Conservation (phyloP, 2,797 vertebrate genomes). For the Ctenopoma kingsleyae region DNA sequence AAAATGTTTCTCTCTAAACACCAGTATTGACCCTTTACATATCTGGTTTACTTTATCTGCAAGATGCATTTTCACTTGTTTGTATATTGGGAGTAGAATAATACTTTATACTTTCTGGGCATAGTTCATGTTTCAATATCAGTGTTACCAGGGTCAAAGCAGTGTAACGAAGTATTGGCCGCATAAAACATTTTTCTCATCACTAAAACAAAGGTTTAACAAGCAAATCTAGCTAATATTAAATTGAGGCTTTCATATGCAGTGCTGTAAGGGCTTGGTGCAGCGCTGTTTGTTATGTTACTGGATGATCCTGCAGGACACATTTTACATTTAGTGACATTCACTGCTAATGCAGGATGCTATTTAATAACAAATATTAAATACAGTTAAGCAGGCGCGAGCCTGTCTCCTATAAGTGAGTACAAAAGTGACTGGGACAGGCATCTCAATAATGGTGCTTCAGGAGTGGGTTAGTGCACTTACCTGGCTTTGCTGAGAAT, state of each 20-base stretch:
- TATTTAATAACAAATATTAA: background rate
- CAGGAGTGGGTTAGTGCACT: background rate
- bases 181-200: constrained; percentile 7
- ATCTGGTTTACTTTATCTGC: background rate
- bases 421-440: too few species aligned
- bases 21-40: background rate
- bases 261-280: constrained; percentile 1
- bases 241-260: background rate
- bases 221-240: background rate
- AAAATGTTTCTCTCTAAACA: constrained; percentile 2
- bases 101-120: background rate
- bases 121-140: background rate
- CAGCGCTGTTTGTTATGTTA: background rate
- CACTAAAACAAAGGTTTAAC: constrained; percentile 13
- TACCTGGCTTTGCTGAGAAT: background rate
- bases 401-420: background rate
- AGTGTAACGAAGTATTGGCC: background rate
- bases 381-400: background rate
- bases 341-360: constrained; percentile 15
- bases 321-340: constrained; percentile 1
- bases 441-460: background rate
- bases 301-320: background rate
- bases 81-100: background rate
- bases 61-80: background rate
- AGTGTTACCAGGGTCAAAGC: background rate